Base-by-base conservation (phyloP, 2,888 invertebrate species). In the Dichetophora obliterata region DNA sequence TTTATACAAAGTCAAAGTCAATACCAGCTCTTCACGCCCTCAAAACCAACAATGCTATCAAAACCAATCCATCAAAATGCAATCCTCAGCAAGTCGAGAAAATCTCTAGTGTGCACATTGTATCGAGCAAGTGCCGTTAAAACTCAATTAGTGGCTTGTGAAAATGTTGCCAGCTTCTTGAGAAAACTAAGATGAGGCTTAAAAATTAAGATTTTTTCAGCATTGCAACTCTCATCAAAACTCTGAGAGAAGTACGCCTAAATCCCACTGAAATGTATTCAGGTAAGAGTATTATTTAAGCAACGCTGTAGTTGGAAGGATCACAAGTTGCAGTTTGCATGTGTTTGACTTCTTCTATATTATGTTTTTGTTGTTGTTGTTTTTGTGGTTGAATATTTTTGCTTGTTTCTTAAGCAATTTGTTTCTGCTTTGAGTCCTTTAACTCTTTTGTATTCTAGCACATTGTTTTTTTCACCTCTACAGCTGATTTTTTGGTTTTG, bases 51-150 rank as follows among this genome's bases (percentile, higher is more conserved):
- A 68, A 37, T 22, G 9, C 34, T 4, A 57, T 27, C 11, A 59
- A 59, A 59, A 11, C 57, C 57, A 43, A 43, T 43, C 43, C 43
- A 11, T 19, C 57, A 22, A 14, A 59, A 14, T 27, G 0, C 24
- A 14, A 14, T 24, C 4, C 57, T 22, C 19, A 14, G 54, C 43
- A 43, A 22, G 19, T 54, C 54, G 54, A 22, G 19, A 22, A 22
- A 6, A 22, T 54, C 6, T 19, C 11, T 19, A 11, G 22, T 37
- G 22, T 34, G 48, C 0, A 2, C 24, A 19, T 52, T 57, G 54
- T 34, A 57, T 37, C 57, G 57, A 34, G 34, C 71, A 70, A 65
- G 63, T 73, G 52, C 63, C 73, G 73, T 73, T 52, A 73, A 63
- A 31, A 63, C 52, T 73, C 52, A 73, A 65, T 73, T 52, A 63